A percentile compares a stretch with the other conserved stretches of the same genome.
Evolutionary conservation across 2,797 vertebrate genomes (phyloP).

Genomic region (Etheostoma nigrum): DNA sequence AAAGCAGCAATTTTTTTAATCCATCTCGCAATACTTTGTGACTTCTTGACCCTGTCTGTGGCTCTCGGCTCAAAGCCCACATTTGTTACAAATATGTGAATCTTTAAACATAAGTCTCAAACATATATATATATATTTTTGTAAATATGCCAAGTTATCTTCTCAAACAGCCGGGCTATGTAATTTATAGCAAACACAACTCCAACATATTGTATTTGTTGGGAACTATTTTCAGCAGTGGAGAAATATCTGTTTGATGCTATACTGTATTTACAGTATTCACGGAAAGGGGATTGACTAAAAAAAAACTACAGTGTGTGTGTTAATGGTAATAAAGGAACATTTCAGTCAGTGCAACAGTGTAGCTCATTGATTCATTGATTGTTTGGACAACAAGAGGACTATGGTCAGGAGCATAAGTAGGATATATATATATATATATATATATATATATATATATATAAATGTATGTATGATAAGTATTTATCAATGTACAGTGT

Average conservation of each 20-base stretch:
- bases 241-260: conserved; percentile 3
- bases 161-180: not conserved
- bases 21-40: not conserved
- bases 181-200: conserved; percentile 19
- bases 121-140: not conserved
- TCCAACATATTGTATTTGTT: conserved; percentile 1
- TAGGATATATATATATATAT: too few relatives aligned
- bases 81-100: conserved; percentile 23
- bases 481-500: not conserved
- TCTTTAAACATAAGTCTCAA: not conserved
- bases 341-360: not conserved
- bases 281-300: not conserved
- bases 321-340: not conserved
- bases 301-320: not conserved
- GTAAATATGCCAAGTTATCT: not conserved
- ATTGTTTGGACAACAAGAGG: not conserved
- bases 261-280: not conserved
- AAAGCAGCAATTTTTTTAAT: not conserved
- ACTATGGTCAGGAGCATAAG: too few relatives aligned
- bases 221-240: conserved; percentile 28
- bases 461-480: not conserved
- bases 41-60: not conserved
- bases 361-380: not conserved
- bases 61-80: not conserved
- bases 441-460: too few relatives aligned